Evolutionary conservation across 92 coral and sea anemone genomes (phyloP), one percentile per base, ranked within the genome.

Genomic region (Chrysogorgia sp.): DNA sequence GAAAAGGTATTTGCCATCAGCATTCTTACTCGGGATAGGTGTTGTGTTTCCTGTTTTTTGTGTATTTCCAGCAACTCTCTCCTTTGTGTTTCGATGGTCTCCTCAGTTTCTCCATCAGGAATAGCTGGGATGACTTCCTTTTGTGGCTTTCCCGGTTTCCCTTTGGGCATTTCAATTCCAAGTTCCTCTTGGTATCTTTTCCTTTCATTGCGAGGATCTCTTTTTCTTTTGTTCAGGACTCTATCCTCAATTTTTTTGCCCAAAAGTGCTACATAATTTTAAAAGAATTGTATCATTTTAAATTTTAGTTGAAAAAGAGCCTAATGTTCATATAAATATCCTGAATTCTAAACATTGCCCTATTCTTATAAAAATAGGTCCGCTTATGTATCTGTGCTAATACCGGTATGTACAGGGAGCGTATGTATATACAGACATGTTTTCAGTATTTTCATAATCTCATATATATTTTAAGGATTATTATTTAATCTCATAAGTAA

Each of bases 1-100:
- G 75, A 28, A 68, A 10, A 77, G 0, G 83, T 77, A 74, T 63
- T 63, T 33, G 61, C 75, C 83, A 77, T 61, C 22, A 77, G 20
- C 15, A 2, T 0, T n/a, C 30, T 21, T 3, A 77, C 40, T 13
- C 29, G 21, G 3, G 22, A 14, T 0, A 34, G 8, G 19, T 77
- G 37, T 20, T 4, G 10, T 29, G 81, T 9, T 21, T 6, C 9
- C 2, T 63, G 33, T 40, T 63, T 47, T 12, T 61, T 63, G 26
- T 13, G 41, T 17, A 62, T 48, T 17, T 63, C 40, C 13, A 60
- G 13, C 63, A 77, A 57, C 40, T 77, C 22, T 63, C 26, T 14
- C n/a, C 35, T 23, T 0, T 77, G 74, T 13, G 10, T 26, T 5
- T 34, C 41, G 34, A 77, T 2, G 4, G 83, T 62, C 19, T n/a